Base-by-base conservation (phyloP, 2,888 invertebrate genomes). In the Dryadula phaetusa region DNA sequence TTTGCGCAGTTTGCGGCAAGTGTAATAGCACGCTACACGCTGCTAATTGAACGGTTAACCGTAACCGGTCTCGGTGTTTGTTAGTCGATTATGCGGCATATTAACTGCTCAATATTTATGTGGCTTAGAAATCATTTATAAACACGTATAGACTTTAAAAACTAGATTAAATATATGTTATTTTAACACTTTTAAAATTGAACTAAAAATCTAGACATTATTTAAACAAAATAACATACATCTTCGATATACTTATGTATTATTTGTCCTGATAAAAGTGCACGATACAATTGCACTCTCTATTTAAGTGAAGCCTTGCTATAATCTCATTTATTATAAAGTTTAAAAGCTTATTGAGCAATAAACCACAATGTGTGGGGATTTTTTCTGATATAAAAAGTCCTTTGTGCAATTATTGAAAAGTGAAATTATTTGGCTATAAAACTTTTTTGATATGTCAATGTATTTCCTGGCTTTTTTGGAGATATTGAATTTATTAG, bases 31-130 rank as follows among this genome's bases (percentile, higher is more conserved):
- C 10, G 22, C 25, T 89, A 88, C 90, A 87, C 86, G 85, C 78
- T 80, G 79, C 82, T 89, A 89, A 89, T 87, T 89, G 86, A 85
- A 86, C 84, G 84, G 82, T 87, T 83, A 82, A 78, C 81, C 65
- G 40, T 63, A 81, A 84, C 84, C 75, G 61, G 61, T 69, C 72
- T 72, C 72, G 78, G 77, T 84, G 83, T 87, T 87, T 86, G 84
- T 82, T 82, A 77, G 83, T 71, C 83, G 83, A 86, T 87, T 64
- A 64, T 54, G 66, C 61, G 40, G 54, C 42, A 34, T 47, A 42
- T 54, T 69, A 56, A 53, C 60, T 62, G 56, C 25, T 46, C 46
- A 20, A 54, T 46, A 56, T 56, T 56, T 64, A 56, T 56, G 16
- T 56, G 47, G 28, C 32, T 64, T 64, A 64, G 20, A 60, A 52